Base-by-base conservation (phyloP, 2,888 invertebrate genomes). In the Brassicogethes aeneus region DNA sequence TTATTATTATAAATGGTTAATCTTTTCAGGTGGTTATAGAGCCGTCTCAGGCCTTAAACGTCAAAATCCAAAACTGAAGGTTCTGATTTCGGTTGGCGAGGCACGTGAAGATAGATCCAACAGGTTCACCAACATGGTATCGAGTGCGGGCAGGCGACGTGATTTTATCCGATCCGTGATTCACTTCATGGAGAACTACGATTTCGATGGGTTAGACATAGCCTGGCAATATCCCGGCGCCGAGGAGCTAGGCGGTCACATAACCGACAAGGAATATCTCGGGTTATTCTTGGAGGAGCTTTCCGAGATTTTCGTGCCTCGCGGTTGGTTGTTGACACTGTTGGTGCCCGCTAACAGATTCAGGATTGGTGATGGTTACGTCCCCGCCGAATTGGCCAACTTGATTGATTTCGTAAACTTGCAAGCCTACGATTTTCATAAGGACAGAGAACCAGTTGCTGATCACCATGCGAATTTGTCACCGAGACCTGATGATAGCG, bases 121-220 rank as follows among this genome's bases (percentile, higher is more conserved):
- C 43, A 72, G 77, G n/a, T 79, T 80, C 55, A 76, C 77, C 42
- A 73, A 72, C 46, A 71, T 85, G 67, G 78, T 80, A 1, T 72
- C 76, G 45, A 72, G 73, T 42, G 70, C 75, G 2, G 64, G 62
- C 13, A 69, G 73, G 31, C 64, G 78, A 17, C 68, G 72, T 36
- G 71, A 71, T 50, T 83, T 85, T 56, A 76, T 80, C 12, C 69
- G 74, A 29, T 81, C 84, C 31, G 75, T 80, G 0, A 61, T 84
- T 1, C 67, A 69, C 33, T 82, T 85, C 54, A 60, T 87, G 36
- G 72, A 75, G 41, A 72, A 77, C 42, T 76, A 84, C 51, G 76
- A 78, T 41, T 88, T 91, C 56, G 89, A 91, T 60, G 91, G 91
- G 1, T 66, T 89, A 8, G 88, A 89, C 57, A 70, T 90, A 2